Conservation (phyloP, 92 coral and sea anemone genomes). For the Palythoa grandiflora region DNA sequence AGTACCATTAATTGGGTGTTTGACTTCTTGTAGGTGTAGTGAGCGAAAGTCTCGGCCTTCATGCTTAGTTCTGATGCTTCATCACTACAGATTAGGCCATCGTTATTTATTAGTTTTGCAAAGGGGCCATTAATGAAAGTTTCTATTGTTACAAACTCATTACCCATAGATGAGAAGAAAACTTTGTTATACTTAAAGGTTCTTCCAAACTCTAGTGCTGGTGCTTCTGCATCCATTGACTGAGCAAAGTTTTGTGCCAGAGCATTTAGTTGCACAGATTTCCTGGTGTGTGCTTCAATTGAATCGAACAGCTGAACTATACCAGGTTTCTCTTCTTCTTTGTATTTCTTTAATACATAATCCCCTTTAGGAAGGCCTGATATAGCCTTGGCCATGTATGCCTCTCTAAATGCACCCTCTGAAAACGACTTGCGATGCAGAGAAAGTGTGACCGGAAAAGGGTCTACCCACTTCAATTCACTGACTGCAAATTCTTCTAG, state of each 20-base stretch:
- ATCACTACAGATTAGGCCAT: constrained; percentile 14
- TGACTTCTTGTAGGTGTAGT: constrained; percentile 58
- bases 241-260: constrained; percentile 47
- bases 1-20: constrained; percentile 65
- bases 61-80: constrained; percentile 51
- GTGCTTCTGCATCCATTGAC: constrained; percentile 41
- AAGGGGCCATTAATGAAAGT: constrained; percentile 32
- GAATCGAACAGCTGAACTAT: constrained; percentile 41
- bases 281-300: constrained; percentile 46
- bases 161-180: constrained; percentile 40
- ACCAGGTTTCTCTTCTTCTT: constrained; percentile 11
- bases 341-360: constrained; percentile 45
- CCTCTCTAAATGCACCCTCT: constrained; percentile 44
- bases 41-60: constrained; percentile 67
- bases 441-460: constrained; percentile 32
- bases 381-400: constrained; percentile 43
- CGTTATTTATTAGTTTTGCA: constrained; percentile 38
- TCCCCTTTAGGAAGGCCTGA: constrained; percentile 43
- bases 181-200: constrained; percentile 43
- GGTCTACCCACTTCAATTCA: constrained; percentile 41
- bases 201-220: constrained; percentile 33
- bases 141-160: constrained; percentile 43
- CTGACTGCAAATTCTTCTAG: constrained; percentile 40
- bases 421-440: constrained; percentile 36
- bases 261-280: constrained; percentile 48